Conservation (phyloP, 2,888 invertebrate species). For the Tiphia femorata region DNA sequence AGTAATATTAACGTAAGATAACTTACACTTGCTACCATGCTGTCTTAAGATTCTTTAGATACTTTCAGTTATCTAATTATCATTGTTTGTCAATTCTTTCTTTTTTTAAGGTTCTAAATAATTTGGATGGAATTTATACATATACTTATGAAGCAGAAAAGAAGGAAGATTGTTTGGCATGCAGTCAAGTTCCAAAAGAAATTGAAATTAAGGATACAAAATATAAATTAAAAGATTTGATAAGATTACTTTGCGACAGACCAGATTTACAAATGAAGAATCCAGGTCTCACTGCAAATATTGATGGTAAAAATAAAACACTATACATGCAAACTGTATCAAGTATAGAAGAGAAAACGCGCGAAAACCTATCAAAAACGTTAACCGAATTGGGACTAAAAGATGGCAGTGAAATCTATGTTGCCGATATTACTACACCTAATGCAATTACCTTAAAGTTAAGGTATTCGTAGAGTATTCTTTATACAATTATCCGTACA, state of each 20-base stretch:
- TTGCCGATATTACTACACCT: constrained; percentile 93
- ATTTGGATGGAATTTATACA: constrained; percentile 95
- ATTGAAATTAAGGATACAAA: constrained; percentile 76
- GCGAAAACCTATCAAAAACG: constrained; percentile 89
- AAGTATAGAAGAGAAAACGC: constrained; percentile 91
- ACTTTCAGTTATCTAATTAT: no score
- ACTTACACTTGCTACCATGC: no score
- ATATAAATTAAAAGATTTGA: constrained; percentile 84
- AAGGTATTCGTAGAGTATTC: constrained; percentile 71
- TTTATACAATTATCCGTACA: constrained; percentile 32
- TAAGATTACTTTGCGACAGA: constrained; percentile 83
- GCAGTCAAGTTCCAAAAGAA: constrained; percentile 80
- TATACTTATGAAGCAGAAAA: constrained; percentile 95
- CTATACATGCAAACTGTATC: constrained; percentile 93
- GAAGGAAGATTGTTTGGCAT: constrained; percentile 88
- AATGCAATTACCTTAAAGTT: constrained; percentile 83
- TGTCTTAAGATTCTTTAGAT: no score
- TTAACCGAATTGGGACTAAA: constrained; percentile 86
- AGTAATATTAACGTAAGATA: no score
- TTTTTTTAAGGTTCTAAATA: constrained; percentile 76
- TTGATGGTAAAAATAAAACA: constrained; percentile 89
- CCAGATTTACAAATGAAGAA: constrained; percentile 89
- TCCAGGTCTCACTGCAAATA: constrained; percentile 86
- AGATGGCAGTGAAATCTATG: constrained; percentile 88
- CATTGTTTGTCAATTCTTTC: no score